These are phyloP conservation scores for Stomatorhinus ivindoensis DNA, from an alignment of 2,113 vertebrate genomes.

Conservation along the genomic window DNA sequence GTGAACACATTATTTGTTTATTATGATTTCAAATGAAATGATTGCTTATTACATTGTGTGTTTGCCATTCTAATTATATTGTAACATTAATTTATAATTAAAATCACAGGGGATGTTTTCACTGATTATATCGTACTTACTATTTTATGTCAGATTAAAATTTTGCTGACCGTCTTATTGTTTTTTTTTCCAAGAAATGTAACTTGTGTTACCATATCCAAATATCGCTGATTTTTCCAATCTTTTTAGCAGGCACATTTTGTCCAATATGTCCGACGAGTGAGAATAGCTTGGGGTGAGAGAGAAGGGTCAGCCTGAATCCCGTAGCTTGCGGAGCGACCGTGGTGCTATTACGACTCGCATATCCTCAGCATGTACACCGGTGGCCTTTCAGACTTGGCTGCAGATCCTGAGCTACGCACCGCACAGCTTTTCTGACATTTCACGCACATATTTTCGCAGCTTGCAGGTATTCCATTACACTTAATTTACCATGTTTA, in stretches of 20 bases:
- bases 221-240: neutral
- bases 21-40: neutral
- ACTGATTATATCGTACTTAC: neutral
- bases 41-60: neutral
- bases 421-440: neutral
- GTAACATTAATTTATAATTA: neutral
- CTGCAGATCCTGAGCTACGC: neutral
- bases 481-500: neutral
- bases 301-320: neutral
- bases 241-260: neutral
- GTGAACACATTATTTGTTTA: neutral
- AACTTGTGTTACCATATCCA: neutral
- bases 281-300: neutral
- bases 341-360: neutral
- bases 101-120: neutral
- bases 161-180: neutral
- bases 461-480: neutral
- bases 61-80: neutral
- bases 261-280: neutral
- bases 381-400: neutral
- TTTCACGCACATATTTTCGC: neutral
- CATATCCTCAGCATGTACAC: neutral
- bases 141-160: neutral
- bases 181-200: neutral
- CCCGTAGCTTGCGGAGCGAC: neutral